phyloP scores from a whole-genome alignment of 2,113 vertebrate species.

The Cyprinus carpio region DNA sequence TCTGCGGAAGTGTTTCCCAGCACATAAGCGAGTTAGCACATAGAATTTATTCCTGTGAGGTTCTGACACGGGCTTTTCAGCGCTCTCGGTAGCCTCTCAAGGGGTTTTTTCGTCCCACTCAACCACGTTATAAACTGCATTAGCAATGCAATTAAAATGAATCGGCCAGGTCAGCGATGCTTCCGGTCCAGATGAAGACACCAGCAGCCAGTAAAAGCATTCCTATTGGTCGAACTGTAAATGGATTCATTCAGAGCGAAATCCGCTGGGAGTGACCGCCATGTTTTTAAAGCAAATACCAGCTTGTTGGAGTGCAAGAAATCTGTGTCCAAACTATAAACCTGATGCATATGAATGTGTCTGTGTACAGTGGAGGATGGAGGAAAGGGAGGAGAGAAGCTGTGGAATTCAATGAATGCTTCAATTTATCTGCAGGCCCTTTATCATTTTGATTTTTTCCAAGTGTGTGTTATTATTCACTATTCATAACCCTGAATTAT shows the following conservation, averaged over 20 bases:
- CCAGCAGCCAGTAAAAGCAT: slow-evolving; percentile 5
- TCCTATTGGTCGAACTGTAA: slow-evolving; percentile 44
- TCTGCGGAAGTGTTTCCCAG: slow-evolving; percentile 22
- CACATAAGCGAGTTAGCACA: slow-evolving; percentile 31
- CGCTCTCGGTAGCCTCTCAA: slow-evolving; percentile 34
- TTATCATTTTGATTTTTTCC: slow-evolving; percentile 30
- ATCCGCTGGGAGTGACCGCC: slow-evolving; percentile 43
- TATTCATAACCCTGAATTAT: slow-evolving; percentile 11
- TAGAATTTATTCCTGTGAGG: slow-evolving; percentile 39
- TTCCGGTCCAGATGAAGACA: slow-evolving; percentile 35
- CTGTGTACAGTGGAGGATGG: slow-evolving; percentile 31
- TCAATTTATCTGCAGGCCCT: slow-evolving; percentile 37
- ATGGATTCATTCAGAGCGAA: slow-evolving; percentile 56
- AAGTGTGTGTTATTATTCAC: slow-evolving; percentile 31
- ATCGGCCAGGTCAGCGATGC: slow-evolving; percentile 56
- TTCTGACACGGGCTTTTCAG: slow-evolving; percentile 43
- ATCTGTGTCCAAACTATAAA: slow-evolving; percentile 52
- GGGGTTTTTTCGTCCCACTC: slow-evolving; percentile 46
- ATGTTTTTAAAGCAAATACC: slow-evolving; percentile 63
- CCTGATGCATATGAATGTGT: slow-evolving; percentile 39
- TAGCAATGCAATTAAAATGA: slow-evolving; percentile 60
- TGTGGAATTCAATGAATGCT: slow-evolving; percentile 42
- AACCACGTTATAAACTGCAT: slow-evolving; percentile 60
- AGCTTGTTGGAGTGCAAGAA: slow-evolving; percentile 49
- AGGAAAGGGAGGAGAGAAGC: slow-evolving; percentile 35